Conservation (phyloP, 2,113 vertebrate genomes). For the Hystrix cristata region DNA sequence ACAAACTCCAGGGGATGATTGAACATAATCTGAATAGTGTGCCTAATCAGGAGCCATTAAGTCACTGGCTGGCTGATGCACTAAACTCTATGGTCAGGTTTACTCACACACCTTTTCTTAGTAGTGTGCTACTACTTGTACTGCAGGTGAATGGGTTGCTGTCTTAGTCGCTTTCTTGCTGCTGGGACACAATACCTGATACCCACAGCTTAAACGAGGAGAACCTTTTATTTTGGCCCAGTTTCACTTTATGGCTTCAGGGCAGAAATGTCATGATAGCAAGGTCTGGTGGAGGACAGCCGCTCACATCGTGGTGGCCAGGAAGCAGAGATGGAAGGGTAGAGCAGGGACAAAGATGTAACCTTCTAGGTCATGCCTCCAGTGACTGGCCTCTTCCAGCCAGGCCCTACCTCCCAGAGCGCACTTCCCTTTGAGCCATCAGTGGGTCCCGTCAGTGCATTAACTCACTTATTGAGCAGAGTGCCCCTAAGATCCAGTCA, state of each 20-base stretch:
- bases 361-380: neutral
- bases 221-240: neutral
- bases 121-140: neutral
- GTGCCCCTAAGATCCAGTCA: neutral
- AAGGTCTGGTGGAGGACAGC: neutral
- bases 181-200: neutral
- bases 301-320: neutral
- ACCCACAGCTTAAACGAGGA: neutral
- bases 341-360: neutral
- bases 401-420: neutral
- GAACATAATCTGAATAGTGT: neutral
- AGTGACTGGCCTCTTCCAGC: neutral
- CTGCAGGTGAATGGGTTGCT: neutral
- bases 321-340: neutral
- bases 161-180: neutral
- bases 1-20: neutral
- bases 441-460: neutral
- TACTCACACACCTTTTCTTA: neutral
- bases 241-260: neutral
- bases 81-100: neutral
- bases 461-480: neutral
- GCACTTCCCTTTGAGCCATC: neutral
- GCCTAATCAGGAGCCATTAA: neutral
- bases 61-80: neutral
- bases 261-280: neutral